A percentile compares a stretch with the other conserved stretches of the same genome.
phyloP scores from a whole-genome alignment of 2,113 vertebrate species.

The Ploceus nigricollis region DNA sequence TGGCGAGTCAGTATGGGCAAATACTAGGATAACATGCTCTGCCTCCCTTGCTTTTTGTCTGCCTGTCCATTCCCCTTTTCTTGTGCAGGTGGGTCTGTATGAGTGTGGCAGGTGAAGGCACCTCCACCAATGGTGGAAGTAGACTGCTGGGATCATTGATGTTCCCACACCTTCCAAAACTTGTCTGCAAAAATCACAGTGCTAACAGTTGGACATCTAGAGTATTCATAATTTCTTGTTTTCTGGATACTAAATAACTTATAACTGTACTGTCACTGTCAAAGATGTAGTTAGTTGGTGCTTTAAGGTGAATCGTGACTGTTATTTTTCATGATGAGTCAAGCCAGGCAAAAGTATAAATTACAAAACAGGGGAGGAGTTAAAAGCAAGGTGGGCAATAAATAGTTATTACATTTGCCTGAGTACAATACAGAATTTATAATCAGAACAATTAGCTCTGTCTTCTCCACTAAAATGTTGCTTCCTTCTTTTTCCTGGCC shows the following conservation, averaged over 20 bases:
- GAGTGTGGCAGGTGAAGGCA: rapidly evolving
- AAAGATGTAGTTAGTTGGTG: neutral
- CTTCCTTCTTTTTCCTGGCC: neutral
- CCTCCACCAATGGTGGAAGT: neutral
- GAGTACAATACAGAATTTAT: constrained; percentile 38
- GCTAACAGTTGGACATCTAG: neutral
- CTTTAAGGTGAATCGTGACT: neutral
- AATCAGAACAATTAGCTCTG: constrained; percentile 49
- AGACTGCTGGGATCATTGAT: neutral
- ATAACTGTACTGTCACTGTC: neutral
- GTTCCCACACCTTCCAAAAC: neutral
- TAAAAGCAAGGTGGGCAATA: constrained; percentile 23
- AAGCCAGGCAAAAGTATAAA: neutral
- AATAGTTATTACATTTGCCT: constrained; percentile 12
- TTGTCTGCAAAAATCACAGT: neutral
- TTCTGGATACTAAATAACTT: neutral
- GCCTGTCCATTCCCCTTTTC: neutral
- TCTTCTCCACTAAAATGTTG: constrained; percentile 3
- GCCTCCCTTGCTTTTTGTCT: neutral
- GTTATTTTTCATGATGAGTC: neutral
- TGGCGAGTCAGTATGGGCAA: neutral
- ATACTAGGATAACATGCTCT: neutral
- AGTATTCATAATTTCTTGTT: neutral
- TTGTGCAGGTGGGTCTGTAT: neutral
- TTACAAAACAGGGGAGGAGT: neutral